A percentile compares a stretch with the other conserved stretches of the same genome.
These are phyloP conservation scores for Catalaphyllia jardinei DNA, from an alignment of 64 coral and sea anemone species.

Conservation along the genomic window DNA sequence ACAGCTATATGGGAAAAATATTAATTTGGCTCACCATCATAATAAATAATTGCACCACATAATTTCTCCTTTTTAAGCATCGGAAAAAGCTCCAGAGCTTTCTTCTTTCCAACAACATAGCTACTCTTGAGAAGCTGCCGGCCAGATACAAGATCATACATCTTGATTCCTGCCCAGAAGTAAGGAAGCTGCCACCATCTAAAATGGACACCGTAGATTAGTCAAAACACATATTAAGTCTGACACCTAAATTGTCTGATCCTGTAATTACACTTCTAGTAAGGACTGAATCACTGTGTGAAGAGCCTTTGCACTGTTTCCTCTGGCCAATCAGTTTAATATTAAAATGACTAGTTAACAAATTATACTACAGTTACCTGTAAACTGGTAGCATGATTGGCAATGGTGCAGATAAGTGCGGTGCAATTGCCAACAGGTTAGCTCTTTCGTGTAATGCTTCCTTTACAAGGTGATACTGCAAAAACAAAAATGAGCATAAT, in stretches of 20 bases:
- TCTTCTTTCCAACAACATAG: conserved; percentile 90
- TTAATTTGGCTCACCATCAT: conserved; percentile 74
- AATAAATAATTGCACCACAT: conserved; percentile 94
- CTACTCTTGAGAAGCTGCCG: conserved; percentile 83
- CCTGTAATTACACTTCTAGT: neutral
- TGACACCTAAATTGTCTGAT: no score
- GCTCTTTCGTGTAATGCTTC: conserved; percentile 98
- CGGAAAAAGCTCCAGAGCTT: conserved; percentile 92
- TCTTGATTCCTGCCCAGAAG: conserved; percentile 94
- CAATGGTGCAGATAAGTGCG: conserved; percentile 88
- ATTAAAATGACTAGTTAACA: no score
- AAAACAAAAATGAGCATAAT: neutral
- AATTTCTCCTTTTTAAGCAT: conserved; percentile 98
- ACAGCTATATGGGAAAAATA: no score
- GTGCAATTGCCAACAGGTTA: conserved; percentile 90
- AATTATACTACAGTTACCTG: conserved; percentile 40
- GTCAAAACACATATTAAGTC: no score
- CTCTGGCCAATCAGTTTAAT: no score
- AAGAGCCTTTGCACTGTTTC: neutral
- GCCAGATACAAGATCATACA: conserved; percentile 94
- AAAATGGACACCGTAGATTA: neutral
- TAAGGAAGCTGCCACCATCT: conserved; percentile 98
- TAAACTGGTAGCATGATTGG: conserved; percentile 99
- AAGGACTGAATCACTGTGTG: no score
- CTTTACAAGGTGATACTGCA: conserved; percentile 94